Evolutionary conservation across 2,888 invertebrate genomes (phyloP).

Genomic region (Polyommatus icarus): DNA sequence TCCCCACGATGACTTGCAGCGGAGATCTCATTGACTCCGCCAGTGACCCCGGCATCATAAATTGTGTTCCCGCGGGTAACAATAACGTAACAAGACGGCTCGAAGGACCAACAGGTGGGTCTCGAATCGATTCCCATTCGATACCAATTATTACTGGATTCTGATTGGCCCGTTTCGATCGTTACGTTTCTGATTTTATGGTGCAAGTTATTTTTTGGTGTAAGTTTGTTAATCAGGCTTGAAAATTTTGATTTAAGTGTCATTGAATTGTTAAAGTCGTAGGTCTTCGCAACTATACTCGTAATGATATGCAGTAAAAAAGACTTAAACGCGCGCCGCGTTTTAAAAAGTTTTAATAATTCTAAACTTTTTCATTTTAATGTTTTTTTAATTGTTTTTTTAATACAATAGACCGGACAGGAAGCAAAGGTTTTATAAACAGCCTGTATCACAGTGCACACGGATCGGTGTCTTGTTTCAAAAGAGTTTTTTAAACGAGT

Average conservation of each 20-base stretch:
- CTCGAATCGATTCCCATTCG: conserved; percentile 23
- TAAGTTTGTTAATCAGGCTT: background rate
- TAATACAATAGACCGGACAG: background rate
- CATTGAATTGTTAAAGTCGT: background rate
- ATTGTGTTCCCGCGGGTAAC: conserved; percentile 66
- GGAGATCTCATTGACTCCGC: conserved; percentile 76
- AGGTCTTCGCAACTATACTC: background rate
- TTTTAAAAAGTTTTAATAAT: background rate
- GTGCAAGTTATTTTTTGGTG: background rate
- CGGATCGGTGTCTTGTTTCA: conserved; percentile 72
- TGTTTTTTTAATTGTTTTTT: conserved; percentile 47
- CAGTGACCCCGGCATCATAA: conserved; percentile 71
- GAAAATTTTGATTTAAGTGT: background rate
- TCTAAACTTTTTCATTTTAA: background rate
- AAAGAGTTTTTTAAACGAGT: conserved; percentile 61
- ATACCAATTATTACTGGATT: conserved; percentile 37
- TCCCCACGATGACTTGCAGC: conserved; percentile 76
- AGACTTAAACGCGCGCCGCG: background rate
- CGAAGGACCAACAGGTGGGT: conserved; percentile 31
- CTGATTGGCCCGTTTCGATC: conserved; percentile 15
- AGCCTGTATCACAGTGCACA: conserved; percentile 58
- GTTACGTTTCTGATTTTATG: background rate
- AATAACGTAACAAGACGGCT: conserved; percentile 56
- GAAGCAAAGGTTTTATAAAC: conserved; percentile 18
- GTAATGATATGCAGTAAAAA: background rate